Evolutionary conservation across 2,113 vertebrate species (phyloP), one percentile per base, ranked within the genome.

Genomic region (Notothenia rossii): DNA sequence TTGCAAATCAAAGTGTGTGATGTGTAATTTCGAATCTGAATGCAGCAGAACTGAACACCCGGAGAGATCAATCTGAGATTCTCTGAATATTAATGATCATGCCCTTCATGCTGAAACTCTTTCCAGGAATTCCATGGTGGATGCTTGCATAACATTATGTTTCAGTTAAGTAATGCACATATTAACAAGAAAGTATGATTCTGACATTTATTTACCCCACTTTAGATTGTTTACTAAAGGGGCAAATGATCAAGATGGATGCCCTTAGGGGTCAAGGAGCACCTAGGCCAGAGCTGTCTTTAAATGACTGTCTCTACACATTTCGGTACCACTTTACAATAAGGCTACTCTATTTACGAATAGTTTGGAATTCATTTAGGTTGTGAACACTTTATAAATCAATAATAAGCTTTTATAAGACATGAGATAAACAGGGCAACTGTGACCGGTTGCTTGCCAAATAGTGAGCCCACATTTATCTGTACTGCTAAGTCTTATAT

Each of bases 11-110:
- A 50, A 80, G 56, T n/a, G 18, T 17, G 77, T 56, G 64, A 73
- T 84, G 36, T 78, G 76, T 45, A n/a, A 78, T 86, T 85, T 56
- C 18, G 59, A 78, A 70, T 63, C 33, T 45, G 61, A 17, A 53
- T 25, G 40, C 53, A 55, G 45, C 17, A 46, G 18, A 59, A n/a
- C n/a, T 15, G 12, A 45, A 66, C 7, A 40, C 36, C 36, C 36
- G 36, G 22, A 70, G 59, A 43, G 43, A 61, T 25, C 22, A 54
- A 74, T 22, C 8, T 46, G 29, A 46, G 13, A 66, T 36, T 43
- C 13, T 29, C 3, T 25, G 11, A 61, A 70, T 60, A 59, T 14
- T 29, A 49, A 10, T 54, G 56, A 43, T 18, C 18, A 18, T 18
- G 20, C 59, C 49, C 20, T 10, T 14, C 49, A 22, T 5, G 3